Conservation (phyloP, 2,113 vertebrate genomes). For the Telmatochromis brichardi region DNA sequence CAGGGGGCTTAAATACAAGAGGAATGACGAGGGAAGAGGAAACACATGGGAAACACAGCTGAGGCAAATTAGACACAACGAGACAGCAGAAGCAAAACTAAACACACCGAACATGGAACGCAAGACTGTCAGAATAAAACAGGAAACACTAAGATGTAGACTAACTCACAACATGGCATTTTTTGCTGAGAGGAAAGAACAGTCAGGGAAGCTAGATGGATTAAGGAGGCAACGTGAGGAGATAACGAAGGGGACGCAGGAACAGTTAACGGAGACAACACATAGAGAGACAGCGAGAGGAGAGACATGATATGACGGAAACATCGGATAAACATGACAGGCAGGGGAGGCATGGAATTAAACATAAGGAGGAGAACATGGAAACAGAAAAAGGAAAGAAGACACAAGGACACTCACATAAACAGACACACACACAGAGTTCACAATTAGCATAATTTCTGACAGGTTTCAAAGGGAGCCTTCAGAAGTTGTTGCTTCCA, state of each 20-base stretch:
- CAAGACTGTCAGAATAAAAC: not conserved
- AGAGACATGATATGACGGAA: not conserved
- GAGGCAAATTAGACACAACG: not conserved
- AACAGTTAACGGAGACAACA: not conserved
- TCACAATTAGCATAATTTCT: not conserved
- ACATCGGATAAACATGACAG: fast-evolving
- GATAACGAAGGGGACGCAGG: not conserved
- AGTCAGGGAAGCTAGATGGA: not conserved
- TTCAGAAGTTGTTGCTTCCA: not conserved
- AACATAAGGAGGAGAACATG: not conserved
- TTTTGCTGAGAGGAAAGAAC: not conserved
- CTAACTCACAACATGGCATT: not conserved
- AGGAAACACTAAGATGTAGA: not conserved
- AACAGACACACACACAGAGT: not conserved
- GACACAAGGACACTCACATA: not conserved
- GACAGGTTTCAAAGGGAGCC: not conserved
- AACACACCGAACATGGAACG: not conserved
- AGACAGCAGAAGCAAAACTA: not conserved
- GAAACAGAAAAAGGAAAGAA: not conserved
- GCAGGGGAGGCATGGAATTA: not conserved
- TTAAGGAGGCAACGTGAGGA: not conserved
- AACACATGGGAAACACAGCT: not conserved
- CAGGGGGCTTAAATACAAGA: no score
- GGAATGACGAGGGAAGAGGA: fast-evolving
- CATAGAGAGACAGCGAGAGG: not conserved